Evolutionary conservation across 2,888 invertebrate species (phyloP).

Genomic region (Taphrorychus bicolor): DNA sequence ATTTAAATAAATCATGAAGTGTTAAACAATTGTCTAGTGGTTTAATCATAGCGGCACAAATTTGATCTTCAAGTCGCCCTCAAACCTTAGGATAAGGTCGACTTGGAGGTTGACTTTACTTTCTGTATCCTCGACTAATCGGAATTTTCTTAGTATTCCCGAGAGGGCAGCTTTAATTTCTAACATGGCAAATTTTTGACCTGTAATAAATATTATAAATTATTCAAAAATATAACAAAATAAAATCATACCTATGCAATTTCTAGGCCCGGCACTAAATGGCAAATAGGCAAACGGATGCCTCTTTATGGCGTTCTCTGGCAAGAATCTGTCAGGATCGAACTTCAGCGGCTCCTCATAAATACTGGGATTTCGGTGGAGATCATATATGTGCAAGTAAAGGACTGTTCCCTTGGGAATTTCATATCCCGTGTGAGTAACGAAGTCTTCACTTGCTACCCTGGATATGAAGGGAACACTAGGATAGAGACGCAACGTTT

Average conservation of each 20-base stretch:
- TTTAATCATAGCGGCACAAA: constrained; percentile 17
- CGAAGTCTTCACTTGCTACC: constrained; percentile 45
- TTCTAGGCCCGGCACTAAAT: constrained; percentile 72
- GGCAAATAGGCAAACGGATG: constrained; percentile 72
- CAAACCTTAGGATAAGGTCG: constrained; percentile 14
- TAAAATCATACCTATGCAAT: constrained; percentile 67
- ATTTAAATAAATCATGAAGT: constrained; percentile 48
- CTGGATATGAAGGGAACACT: constrained; percentile 55
- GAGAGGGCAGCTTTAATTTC: constrained; percentile 69
- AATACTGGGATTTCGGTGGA: constrained; percentile 69
- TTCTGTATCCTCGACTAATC: constrained; percentile 56
- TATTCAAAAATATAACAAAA: neutral
- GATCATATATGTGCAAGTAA: constrained; percentile 66
- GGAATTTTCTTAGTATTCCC: constrained; percentile 63
- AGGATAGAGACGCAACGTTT: constrained; percentile 54
- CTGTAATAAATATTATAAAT: constrained; percentile 56
- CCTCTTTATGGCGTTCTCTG: constrained; percentile 63
- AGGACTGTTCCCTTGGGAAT: constrained; percentile 64
- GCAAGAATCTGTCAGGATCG: constrained; percentile 74
- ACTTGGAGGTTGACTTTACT: constrained; percentile 11
- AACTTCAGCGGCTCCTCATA: constrained; percentile 71
- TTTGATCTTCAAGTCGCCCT: constrained; percentile 22
- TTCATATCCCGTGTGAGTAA: constrained; percentile 47
- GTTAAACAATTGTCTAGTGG: constrained; percentile 27
- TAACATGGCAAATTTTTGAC: constrained; percentile 70